A percentile compares a stretch with the other conserved stretches of the same genome.
Evolutionary conservation across 2,888 invertebrate genomes (phyloP).

Genomic region (Cantharis flavilabris): DNA sequence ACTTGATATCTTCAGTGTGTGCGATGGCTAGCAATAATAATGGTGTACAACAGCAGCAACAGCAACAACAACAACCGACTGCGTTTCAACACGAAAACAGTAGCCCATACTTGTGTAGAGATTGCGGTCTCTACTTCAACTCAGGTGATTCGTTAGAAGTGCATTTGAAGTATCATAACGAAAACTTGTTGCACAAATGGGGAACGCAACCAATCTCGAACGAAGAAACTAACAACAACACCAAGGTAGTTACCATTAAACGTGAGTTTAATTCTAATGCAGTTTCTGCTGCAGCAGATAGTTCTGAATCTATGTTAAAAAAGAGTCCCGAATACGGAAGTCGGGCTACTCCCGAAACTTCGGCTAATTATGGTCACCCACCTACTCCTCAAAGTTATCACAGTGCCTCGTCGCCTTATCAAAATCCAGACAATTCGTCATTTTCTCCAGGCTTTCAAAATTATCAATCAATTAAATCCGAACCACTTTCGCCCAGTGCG

Average conservation of each 20-base stretch:
- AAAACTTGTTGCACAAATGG: constrained; percentile 77
- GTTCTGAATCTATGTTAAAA: constrained; percentile 71
- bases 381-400: constrained; percentile 70
- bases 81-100: constrained; percentile 56
- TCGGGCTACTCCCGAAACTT: constrained; percentile 63
- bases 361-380: constrained; percentile 64
- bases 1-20: constrained; percentile 25
- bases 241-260: constrained; percentile 56
- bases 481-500: constrained; percentile 58
- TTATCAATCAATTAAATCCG: constrained; percentile 49
- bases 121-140: constrained; percentile 76
- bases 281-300: constrained; percentile 74
- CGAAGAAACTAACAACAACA: constrained; percentile 69
- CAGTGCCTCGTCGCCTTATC: constrained; percentile 69
- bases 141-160: constrained; percentile 78
- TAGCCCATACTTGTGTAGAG: constrained; percentile 72
- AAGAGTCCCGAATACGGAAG: constrained; percentile 62
- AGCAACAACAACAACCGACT: constrained; percentile 33
- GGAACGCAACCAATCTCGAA: constrained; percentile 60
- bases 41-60: constrained; percentile 13
- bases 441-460: constrained; percentile 59
- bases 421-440: constrained; percentile 61
- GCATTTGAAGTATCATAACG: constrained; percentile 79
- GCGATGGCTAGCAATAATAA: constrained; percentile 51
- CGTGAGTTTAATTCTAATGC: constrained; percentile 61